Conservation (phyloP, 2,113 vertebrate genomes). For the Podiceps cristatus region DNA sequence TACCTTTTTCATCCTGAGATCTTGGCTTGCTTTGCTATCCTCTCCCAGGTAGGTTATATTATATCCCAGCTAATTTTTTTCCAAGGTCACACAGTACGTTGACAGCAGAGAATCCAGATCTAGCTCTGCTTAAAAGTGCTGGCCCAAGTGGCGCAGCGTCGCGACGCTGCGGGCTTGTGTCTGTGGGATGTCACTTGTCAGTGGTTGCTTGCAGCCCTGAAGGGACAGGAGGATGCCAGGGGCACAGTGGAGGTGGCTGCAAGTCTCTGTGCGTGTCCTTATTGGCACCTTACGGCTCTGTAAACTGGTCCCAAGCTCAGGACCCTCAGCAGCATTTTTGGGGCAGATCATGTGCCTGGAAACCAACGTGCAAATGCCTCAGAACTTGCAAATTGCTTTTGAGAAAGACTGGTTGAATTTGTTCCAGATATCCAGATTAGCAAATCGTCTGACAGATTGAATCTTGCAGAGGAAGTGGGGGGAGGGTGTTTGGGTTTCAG, state of each 20-base stretch:
- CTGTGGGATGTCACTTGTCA: background rate
- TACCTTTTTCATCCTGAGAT: background rate
- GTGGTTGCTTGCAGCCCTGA: background rate
- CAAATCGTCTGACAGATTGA: background rate
- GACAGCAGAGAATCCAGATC: background rate
- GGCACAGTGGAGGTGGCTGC: background rate
- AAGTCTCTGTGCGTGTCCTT: background rate
- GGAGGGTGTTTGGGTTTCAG: background rate
- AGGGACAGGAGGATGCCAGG: background rate
- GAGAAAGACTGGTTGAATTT: background rate
- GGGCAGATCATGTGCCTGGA: background rate
- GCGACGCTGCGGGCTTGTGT: fast-evolving
- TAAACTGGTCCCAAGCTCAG: background rate
- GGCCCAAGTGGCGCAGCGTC: background rate
- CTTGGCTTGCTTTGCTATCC: background rate
- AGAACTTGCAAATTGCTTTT: background rate
- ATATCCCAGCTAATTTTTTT: background rate
- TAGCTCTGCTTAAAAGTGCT: background rate
- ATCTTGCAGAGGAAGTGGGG: background rate
- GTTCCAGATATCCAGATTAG: background rate
- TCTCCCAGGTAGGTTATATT: background rate
- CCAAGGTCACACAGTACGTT: background rate
- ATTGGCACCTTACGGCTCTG: fast-evolving
- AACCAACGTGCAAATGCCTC: background rate
- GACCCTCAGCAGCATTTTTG: background rate